phyloP scores from a whole-genome alignment of 2,888 invertebrate genomes.

The Flabesymbios commensalis region DNA sequence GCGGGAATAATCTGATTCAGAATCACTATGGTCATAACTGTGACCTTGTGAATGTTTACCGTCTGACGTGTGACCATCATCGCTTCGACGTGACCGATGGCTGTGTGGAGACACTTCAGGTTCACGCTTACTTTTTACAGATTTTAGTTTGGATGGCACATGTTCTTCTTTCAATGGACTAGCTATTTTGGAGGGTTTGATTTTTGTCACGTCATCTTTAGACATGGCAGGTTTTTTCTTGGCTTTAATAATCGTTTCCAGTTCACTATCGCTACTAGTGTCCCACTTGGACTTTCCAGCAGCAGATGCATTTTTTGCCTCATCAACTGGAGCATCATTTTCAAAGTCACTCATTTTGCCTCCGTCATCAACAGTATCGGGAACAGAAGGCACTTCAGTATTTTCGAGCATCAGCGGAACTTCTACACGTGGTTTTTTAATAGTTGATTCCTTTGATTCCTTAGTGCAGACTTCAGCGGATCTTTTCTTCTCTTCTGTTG shows the following conservation, averaged over 20 bases:
- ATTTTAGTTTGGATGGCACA: neutral
- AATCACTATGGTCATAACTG: neutral
- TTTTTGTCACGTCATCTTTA: no score
- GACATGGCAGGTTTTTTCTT: slow-evolving; percentile 1
- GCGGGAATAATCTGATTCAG: neutral
- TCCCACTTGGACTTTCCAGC: slow-evolving; percentile 35
- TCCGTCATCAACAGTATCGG: neutral
- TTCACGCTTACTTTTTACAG: slow-evolving; percentile 5
- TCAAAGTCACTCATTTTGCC: slow-evolving; percentile 19
- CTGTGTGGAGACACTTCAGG: slow-evolving; percentile 10
- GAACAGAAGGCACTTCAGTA: slow-evolving; percentile 2
- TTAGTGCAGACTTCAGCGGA: no score
- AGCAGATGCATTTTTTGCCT: slow-evolving; percentile 6
- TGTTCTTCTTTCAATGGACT: no score
- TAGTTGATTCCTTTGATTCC: no score
- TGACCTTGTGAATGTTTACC: neutral
- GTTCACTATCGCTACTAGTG: slow-evolving; percentile 36
- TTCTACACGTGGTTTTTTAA: no score
- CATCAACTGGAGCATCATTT: slow-evolving; percentile 1
- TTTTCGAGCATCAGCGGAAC: slow-evolving; percentile 5
- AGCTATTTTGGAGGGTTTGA: neutral
- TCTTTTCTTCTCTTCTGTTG: no score
- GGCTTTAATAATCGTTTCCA: slow-evolving; percentile 9
- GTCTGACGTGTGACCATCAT: neutral
- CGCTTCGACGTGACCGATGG: slow-evolving; percentile 2